A percentile compares a stretch with the other conserved stretches of the same genome.
phyloP scores from a whole-genome alignment of 53 echinoderm and acorn worm species.

The Astropecten irregularis region DNA sequence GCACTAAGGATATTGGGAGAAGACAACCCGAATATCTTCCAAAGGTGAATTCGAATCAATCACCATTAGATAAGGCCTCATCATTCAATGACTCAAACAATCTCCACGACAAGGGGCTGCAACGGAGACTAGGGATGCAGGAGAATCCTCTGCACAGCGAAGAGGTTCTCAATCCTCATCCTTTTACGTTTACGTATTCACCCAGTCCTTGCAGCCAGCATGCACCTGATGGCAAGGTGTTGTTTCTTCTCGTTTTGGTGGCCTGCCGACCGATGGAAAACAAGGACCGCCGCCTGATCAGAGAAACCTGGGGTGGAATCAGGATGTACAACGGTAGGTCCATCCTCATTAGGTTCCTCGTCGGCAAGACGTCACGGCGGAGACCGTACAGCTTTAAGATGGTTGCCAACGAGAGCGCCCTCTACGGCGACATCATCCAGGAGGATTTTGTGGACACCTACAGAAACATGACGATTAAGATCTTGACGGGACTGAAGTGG shows the following conservation, averaged over 20 bases:
- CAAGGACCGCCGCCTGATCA: not conserved
- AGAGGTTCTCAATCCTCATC: not conserved
- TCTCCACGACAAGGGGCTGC: too few species aligned
- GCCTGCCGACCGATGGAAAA: not conserved
- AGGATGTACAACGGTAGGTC: not conserved
- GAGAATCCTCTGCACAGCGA: not conserved
- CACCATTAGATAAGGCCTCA: too few species aligned
- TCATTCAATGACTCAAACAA: too few species aligned
- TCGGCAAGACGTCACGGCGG: not conserved
- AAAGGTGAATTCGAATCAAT: too few species aligned
- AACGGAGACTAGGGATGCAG: too few species aligned
- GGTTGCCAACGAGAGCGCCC: slow-evolving; percentile 1
- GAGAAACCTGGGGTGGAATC: slow-evolving; percentile 11
- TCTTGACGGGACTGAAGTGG: slow-evolving; percentile 65
- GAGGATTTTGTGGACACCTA: slow-evolving; percentile 57
- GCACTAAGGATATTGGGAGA: too few species aligned
- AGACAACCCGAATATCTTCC: too few species aligned
- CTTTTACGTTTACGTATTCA: not conserved
- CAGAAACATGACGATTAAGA: slow-evolving; percentile 53
- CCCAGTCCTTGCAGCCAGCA: not conserved
- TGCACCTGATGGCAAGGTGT: slow-evolving; percentile 5
- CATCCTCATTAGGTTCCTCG: not conserved
- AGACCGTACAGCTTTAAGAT: not conserved
- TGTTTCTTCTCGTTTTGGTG: slow-evolving; percentile 11
- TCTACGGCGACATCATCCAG: slow-evolving; percentile 56